Evolutionary conservation across 2,888 invertebrate species (phyloP).

Genomic region (Chironomus tentans): DNA sequence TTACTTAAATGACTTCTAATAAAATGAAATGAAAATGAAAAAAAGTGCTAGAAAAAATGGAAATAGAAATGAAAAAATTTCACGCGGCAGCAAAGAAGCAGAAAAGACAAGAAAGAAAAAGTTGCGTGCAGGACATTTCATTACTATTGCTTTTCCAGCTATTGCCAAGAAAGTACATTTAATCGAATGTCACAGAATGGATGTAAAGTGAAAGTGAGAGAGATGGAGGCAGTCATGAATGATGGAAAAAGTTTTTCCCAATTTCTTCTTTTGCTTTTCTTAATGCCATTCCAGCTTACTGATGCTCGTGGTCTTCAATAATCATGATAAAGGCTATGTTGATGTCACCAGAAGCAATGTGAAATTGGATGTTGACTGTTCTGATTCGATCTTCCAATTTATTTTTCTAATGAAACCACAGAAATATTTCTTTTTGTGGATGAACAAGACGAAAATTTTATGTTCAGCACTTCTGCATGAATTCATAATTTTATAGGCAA

Average conservation of each 20-base stretch:
- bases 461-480: not conserved
- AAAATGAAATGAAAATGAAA: not conserved
- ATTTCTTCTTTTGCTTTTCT: not conserved
- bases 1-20: slow-evolving; percentile 16
- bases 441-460: no score
- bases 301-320: no score
- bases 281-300: not conserved
- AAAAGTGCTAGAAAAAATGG: no score
- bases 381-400: not conserved
- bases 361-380: not conserved
- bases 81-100: not conserved
- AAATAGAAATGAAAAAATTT: not conserved
- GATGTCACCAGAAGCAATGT: not conserved
- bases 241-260: not conserved
- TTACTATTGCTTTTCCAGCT: not conserved
- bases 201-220: not conserved
- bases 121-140: no score
- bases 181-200: not conserved
- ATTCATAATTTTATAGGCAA: not conserved
- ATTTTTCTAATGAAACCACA: not conserved
- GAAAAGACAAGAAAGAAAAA: no score
- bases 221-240: not conserved
- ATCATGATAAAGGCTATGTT: not conserved
- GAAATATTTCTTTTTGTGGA: no score
- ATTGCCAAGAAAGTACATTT: not conserved